Base-by-base conservation (phyloP, 2,888 invertebrate genomes). In the Ptychoptera albimana region DNA sequence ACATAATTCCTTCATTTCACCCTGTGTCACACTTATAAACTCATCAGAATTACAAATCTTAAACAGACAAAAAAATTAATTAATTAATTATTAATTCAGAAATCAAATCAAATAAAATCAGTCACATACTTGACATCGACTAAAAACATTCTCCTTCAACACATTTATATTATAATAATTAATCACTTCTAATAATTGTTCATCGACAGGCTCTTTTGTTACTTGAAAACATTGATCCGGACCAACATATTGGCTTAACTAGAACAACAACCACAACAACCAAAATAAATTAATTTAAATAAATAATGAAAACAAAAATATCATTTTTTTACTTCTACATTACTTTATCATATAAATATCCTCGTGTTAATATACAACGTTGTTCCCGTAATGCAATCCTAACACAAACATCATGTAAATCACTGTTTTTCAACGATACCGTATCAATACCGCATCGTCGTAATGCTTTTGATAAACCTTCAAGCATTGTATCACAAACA, bases 121-220 rank as follows among this genome's bases (percentile, higher is more conserved):
- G n/a, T n/a, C n/a, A 23, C 23, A 23, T 23, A 23, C 23, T 62
- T 77, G 73, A 62, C 88, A 88, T 52, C 82, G 69, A 54, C 73
- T 79, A 54, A 82, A 77, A 48, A 85, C 71, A 61, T 85, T 73
- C 48, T 68, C 69, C 56, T 73, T 69, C 30, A 68, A 71, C 40
- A 85, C 68, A 37, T 60, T 58, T 45, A 87, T 68, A 56, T 77
- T 75, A 58, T 78, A 85, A 57, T 73, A 70, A 42, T 64, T 64
- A 32, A 86, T 59, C 42, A 85, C 74, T 60, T 79, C 76, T 46
- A 69, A 61, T 30, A 83, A 60, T 58, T 86, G 85, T 41, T 78
- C 74, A 45, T 72, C 70, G 9, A 70, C 55, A 46, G 65, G 63
- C 31, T 71, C 69, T 44, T 70, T 64, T 10, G 64, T 58, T 37